Percentiles rank a stretch among this genome's conserved stretches.
phyloP scores from a whole-genome alignment of 2,888 invertebrate species.

The Agrochola lychnidis region DNA sequence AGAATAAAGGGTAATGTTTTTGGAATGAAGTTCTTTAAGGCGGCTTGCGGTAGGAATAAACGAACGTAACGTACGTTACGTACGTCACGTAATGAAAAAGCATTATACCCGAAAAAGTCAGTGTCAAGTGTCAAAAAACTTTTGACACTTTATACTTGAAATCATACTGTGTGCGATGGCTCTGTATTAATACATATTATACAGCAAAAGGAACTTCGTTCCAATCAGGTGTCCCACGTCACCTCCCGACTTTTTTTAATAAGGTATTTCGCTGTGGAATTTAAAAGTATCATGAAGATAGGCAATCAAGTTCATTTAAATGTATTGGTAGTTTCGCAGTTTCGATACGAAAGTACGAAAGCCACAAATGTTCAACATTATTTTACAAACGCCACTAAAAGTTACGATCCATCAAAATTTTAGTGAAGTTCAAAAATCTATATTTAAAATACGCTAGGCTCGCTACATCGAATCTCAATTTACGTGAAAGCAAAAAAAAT shows the following conservation, averaged over 20 bases:
- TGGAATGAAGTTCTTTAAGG: too few relatives aligned
- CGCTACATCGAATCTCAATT: constrained; percentile 53
- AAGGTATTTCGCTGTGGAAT: not conserved
- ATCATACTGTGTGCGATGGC: too few relatives aligned
- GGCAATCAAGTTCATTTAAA: not conserved
- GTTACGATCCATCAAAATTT: constrained; percentile 13
- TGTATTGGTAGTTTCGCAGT: not conserved
- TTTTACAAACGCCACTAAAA: constrained; percentile 9
- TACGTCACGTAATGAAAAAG: too few relatives aligned
- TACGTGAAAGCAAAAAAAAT: constrained; percentile 58
- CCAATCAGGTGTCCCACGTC: too few relatives aligned
- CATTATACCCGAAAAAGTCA: too few relatives aligned
- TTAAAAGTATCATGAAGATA: not conserved
- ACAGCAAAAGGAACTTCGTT: too few relatives aligned
- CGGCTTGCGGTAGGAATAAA: too few relatives aligned
- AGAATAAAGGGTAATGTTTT: not conserved
- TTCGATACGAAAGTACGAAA: not conserved
- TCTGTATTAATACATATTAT: too few relatives aligned
- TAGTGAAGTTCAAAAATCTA: constrained; percentile 18
- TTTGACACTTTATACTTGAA: too few relatives aligned
- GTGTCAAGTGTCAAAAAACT: too few relatives aligned
- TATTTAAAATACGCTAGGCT: constrained; percentile 37
- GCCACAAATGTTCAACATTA: not conserved
- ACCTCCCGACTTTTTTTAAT: not conserved
- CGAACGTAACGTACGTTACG: too few relatives aligned